Evolutionary conservation across 1,140 invertebrate species (phyloP).

Genomic region (Lasioglossum baleicum): DNA sequence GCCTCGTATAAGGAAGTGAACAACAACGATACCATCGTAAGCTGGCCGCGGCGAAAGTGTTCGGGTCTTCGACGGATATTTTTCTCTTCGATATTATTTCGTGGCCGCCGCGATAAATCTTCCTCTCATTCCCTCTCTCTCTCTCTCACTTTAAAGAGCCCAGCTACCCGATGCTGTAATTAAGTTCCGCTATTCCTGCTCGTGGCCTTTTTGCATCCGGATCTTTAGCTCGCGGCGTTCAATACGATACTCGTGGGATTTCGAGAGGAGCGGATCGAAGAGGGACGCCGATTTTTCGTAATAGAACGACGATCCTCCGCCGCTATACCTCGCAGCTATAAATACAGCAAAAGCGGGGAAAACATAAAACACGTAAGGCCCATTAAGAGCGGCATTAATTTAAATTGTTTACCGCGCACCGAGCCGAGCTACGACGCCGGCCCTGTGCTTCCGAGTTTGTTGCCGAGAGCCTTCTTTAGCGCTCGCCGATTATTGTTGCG

Average conservation of each 20-base stretch:
- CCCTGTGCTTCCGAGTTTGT: slow-evolving; percentile 14
- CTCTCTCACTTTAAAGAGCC: no score
- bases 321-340: slow-evolving; percentile 31
- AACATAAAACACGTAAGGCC: slow-evolving; percentile 58
- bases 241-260: neutral
- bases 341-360: slow-evolving; percentile 57
- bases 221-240: neutral
- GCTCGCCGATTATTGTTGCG: neutral
- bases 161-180: slow-evolving; percentile 43
- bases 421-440: neutral
- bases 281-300: slow-evolving; percentile 29
- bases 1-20: slow-evolving; percentile 43
- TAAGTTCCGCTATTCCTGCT: slow-evolving; percentile 39
- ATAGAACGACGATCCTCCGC: neutral
- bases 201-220: neutral
- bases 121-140: neutral
- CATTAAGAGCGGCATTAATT: slow-evolving; percentile 61
- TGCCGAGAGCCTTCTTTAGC: neutral
- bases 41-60: slow-evolving; percentile 38
- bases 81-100: slow-evolving; percentile 33
- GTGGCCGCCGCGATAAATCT: slow-evolving; percentile 48
- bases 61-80: slow-evolving; percentile 46
- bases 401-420: slow-evolving; percentile 54
- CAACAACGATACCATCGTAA: slow-evolving; percentile 39
- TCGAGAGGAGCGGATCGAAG: neutral